phyloP scores from a whole-genome alignment of 2,113 vertebrate species.

The Perognathus longimembris region DNA sequence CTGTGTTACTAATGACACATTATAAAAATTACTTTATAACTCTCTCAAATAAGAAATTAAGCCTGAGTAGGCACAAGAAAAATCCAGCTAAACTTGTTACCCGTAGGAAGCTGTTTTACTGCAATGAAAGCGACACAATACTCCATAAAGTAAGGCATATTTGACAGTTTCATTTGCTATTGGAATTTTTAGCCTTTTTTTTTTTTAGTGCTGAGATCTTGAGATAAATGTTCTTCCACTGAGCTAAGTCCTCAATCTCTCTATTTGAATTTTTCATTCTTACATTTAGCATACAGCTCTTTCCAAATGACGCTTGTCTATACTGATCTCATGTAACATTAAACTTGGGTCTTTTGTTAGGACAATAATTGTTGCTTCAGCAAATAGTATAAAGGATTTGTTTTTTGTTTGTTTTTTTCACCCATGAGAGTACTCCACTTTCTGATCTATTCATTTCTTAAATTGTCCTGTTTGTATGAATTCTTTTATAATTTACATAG shows the following conservation, averaged over 20 bases:
- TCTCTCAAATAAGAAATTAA: slow-evolving; percentile 54
- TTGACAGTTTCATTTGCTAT: slow-evolving; percentile 5
- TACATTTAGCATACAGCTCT: neutral
- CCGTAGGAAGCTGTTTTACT: neutral
- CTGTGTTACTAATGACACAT: slow-evolving; percentile 53
- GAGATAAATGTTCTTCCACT: too few species aligned
- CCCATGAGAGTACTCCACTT: slow-evolving; percentile 45
- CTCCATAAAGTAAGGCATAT: neutral
- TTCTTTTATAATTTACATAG: neutral
- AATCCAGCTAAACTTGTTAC: slow-evolving; percentile 46
- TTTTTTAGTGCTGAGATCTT: too few species aligned
- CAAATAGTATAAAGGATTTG: slow-evolving; percentile 56
- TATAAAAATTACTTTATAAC: slow-evolving; percentile 65
- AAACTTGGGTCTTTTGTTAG: slow-evolving; percentile 53
- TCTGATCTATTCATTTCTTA: slow-evolving; percentile 41
- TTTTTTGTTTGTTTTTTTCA: slow-evolving; percentile 40
- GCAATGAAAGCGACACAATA: neutral
- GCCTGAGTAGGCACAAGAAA: slow-evolving; percentile 13
- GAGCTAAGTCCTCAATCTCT: neutral
- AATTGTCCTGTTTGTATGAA: slow-evolving; percentile 34
- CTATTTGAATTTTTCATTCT: too few species aligned
- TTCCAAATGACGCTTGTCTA: slow-evolving; percentile 27
- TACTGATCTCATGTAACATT: slow-evolving; percentile 43
- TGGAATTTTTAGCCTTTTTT: neutral
- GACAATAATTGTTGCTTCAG: slow-evolving; percentile 52